Conservation (phyloP, 2,113 vertebrate species). For the Pogona vitticeps region DNA sequence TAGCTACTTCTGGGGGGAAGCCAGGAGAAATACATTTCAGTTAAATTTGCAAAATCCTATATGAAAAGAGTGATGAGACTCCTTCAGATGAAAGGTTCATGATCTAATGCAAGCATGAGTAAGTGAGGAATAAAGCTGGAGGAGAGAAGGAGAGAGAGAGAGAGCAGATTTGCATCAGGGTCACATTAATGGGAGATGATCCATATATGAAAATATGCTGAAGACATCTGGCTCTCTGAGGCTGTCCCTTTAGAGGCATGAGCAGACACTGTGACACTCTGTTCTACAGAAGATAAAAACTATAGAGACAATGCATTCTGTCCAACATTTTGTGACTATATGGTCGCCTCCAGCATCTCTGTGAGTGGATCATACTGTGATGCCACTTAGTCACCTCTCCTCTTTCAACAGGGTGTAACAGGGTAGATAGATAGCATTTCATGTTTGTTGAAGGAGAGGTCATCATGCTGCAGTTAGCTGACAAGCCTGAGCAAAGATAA, state of each 20-base stretch:
- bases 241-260: neutral
- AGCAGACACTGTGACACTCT: neutral
- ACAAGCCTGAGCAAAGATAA: neutral
- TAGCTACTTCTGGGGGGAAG: neutral
- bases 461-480: neutral
- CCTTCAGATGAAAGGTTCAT: neutral
- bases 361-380: neutral
- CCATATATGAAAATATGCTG: neutral
- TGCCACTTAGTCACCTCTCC: neutral
- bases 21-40: neutral
- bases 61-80: neutral
- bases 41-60: neutral
- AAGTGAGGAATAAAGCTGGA: neutral
- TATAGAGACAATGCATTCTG: neutral
- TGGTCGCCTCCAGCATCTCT: neutral
- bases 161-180: no score
- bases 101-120: neutral
- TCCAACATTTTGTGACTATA: neutral
- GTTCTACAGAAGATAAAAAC: neutral
- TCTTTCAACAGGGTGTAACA: neutral
- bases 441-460: slow-evolving; percentile 15
- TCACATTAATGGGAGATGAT: neutral
- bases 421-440: neutral
- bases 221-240: neutral
- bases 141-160: neutral